These are phyloP conservation scores for Trematomus bernacchii DNA, from an alignment of 2,797 vertebrate genomes.

Conservation along the genomic window DNA sequence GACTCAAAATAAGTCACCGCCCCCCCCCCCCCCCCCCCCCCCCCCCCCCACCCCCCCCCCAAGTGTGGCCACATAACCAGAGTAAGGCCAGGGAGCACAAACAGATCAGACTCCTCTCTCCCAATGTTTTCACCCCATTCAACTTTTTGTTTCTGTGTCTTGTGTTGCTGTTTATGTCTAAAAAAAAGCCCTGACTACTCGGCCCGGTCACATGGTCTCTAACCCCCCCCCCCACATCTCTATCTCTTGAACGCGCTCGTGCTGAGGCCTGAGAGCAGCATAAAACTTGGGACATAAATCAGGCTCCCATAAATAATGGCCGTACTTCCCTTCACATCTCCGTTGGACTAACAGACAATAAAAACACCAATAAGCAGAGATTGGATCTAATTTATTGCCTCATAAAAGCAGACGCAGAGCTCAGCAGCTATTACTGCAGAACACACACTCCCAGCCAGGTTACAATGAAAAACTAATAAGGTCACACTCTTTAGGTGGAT, in stretches of 20 bases:
- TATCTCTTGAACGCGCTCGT: constrained; percentile 12
- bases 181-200: constrained; percentile 45
- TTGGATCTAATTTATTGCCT: constrained; percentile 83
- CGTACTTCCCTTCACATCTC: constrained; percentile 79
- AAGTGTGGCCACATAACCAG: not conserved
- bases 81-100: not conserved
- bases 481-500: not conserved
- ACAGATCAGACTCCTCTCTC: not conserved
- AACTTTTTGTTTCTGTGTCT: not conserved
- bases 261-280: constrained; percentile 61
- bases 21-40: too few species aligned
- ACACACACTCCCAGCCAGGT: constrained; percentile 5
- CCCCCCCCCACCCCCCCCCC: too few species aligned
- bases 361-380: constrained; percentile 82
- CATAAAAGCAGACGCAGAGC: constrained; percentile 76
- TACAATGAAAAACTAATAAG: not conserved
- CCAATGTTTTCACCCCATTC: not conserved
- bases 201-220: constrained; percentile 52
- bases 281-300: constrained; percentile 80
- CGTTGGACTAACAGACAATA: constrained; percentile 83
- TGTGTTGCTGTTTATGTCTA: constrained; percentile 47
- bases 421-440: constrained; percentile 10
- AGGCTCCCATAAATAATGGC: constrained; percentile 79
- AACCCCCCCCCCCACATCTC: constrained; percentile 4
- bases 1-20: too few species aligned